Percentiles rank a stretch among this genome's conserved stretches.
These are phyloP conservation scores for Lathronympha strigana DNA, from an alignment of 2,888 invertebrate species.

Conservation along the genomic window DNA sequence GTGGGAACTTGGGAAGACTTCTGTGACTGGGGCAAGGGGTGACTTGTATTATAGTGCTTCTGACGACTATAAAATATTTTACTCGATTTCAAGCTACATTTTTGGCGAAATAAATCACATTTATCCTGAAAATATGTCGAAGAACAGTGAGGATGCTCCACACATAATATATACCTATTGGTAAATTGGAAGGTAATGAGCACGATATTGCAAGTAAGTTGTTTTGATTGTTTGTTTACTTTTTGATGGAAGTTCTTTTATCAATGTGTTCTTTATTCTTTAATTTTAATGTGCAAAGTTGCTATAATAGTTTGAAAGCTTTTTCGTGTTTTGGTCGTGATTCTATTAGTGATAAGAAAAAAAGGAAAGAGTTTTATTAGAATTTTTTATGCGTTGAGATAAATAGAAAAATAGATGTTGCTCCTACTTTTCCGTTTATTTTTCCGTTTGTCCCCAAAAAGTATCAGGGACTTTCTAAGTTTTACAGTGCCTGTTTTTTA, in stretches of 20 bases:
- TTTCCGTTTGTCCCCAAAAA: too few species aligned
- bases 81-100: slow-evolving; percentile 21
- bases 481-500: neutral
- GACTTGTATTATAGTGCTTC: slow-evolving; percentile 8
- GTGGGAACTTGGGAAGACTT: too few species aligned
- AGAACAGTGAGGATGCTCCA: slow-evolving; percentile 19
- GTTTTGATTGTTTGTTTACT: slow-evolving; percentile 9
- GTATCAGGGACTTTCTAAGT: slow-evolving; percentile 31
- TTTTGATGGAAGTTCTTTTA: neutral
- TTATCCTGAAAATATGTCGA: slow-evolving; percentile 22
- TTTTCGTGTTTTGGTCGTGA: too few species aligned
- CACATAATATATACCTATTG: slow-evolving; percentile 25
- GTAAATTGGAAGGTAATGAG: neutral
- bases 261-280: too few species aligned
- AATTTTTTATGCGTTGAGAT: too few species aligned
- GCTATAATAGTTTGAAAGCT: neutral
- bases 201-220: slow-evolving; percentile 14
- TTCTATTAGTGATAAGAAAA: too few species aligned
- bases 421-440: too few species aligned
- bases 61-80: neutral
- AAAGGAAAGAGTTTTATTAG: too few species aligned
- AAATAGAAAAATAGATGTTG: too few species aligned
- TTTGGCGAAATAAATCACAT: slow-evolving; percentile 1
- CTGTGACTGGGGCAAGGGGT: neutral
- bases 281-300: neutral